phyloP scores from a whole-genome alignment of 2,888 invertebrate species.

The Augochlorella aurata region DNA sequence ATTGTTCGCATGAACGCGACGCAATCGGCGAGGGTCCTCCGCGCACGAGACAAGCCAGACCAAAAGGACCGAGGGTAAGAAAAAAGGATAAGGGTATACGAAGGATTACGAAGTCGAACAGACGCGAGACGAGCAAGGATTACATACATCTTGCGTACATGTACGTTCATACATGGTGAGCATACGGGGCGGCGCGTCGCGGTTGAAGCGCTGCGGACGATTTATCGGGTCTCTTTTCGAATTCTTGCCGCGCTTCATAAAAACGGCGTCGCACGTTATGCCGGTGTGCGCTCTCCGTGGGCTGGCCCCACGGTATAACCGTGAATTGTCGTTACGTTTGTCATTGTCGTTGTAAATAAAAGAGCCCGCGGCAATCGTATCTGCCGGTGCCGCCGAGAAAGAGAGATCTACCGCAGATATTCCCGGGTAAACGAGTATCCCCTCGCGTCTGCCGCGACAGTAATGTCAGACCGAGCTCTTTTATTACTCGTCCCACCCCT shows the following conservation, averaged over 20 bases:
- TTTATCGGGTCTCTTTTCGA: conserved; percentile 71
- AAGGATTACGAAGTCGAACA: conserved; percentile 29
- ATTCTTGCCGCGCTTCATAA: conserved; percentile 72
- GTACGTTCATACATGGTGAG: not conserved
- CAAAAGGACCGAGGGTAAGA: not conserved
- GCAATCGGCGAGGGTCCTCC: not conserved
- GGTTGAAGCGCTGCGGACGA: conserved; percentile 53
- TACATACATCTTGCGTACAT: conserved; percentile 24
- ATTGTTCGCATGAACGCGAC: not conserved
- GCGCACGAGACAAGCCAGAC: conserved; percentile 1
- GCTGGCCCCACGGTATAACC: conserved; percentile 59
- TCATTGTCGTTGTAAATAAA: conserved; percentile 72
- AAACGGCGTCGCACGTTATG: conserved; percentile 67
- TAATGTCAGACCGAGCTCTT: conserved; percentile 64
- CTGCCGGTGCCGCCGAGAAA: conserved; percentile 51
- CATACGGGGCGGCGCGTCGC: conserved; percentile 18
- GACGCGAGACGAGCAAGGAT: conserved; percentile 33
- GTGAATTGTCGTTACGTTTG: conserved; percentile 72
- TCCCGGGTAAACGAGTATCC: conserved; percentile 66
- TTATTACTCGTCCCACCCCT: conserved; percentile 51
- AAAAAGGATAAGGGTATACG: not conserved
- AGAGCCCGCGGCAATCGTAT: conserved; percentile 60
- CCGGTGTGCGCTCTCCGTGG: conserved; percentile 30
- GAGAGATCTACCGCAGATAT: conserved; percentile 71
- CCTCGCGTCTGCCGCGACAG: conserved; percentile 65